Base-by-base conservation (phyloP, 1,140 invertebrate species). In the Temnothorax nylanderi region DNA sequence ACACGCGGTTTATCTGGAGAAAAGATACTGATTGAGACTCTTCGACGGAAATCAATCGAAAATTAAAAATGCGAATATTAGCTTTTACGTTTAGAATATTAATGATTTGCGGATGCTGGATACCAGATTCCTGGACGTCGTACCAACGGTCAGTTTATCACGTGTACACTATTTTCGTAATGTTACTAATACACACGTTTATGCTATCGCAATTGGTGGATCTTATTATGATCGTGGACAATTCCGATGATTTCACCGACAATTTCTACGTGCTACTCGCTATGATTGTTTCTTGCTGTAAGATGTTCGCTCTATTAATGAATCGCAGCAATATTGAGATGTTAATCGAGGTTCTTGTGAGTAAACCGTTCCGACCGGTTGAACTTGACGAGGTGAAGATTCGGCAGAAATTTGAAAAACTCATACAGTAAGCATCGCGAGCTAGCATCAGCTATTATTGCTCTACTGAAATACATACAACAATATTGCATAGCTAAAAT, bases 251-350 rank as follows among this genome's bases (percentile, higher is more conserved):
- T 16, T 71, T 90, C 6, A 86, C 89, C 11, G 87, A 90, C 2
- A 87, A 74, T 2, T 58, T 91, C 4, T 90, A 90, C 34, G 72
- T 91, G 62, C 67, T 88, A n/a, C 80, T 91, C 11, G 87, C 89
- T 10, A 64, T 69, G 11, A 2, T 84, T 18, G 49, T 81, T 37
- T 62, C 89, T 18, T 91, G 84, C 37, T 88, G 84, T 34, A 91
- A 91, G 51, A 49, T 90, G 41, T 3, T 77, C 37, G 26, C 26
- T 41, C 34, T 91, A 10, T 56, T 90, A n/a, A 44, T 65, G 0
- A 91, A 91, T 41, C 65, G 21, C 7, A 34, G 21, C 5, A 58
- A 41, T 3, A 86, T 91, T 32, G 26, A 34, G n/a, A 62, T 26
- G 0, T 56, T 91, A 8, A 60, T 49, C 4, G 41, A 47, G 1